Evolutionary conservation across 1,140 invertebrate genomes (phyloP).

Genomic region (Diachasma alloeum): DNA sequence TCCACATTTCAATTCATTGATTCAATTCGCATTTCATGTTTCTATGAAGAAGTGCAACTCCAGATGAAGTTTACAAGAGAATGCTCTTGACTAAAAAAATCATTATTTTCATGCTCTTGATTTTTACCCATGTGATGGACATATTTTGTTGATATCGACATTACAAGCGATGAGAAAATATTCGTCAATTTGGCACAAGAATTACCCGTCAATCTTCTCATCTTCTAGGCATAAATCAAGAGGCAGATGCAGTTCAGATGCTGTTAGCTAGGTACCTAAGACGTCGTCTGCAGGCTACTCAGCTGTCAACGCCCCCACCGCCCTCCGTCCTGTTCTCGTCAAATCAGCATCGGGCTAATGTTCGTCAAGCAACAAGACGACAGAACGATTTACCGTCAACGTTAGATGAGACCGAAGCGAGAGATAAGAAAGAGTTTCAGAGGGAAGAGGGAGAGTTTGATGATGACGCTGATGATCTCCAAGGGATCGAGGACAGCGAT

Average conservation of each 20-base stretch:
- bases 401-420: background rate
- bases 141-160: background rate
- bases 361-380: conserved; percentile 16
- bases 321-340: conserved; percentile 49
- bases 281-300: conserved; percentile 47
- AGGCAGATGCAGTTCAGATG: conserved; percentile 50
- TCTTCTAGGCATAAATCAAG: conserved; percentile 46
- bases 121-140: background rate
- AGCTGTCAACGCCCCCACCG: conserved; percentile 49
- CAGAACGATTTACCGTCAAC: conserved; percentile 13
- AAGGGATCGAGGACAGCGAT: conserved; percentile 51
- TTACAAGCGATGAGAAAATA: conserved; percentile 6
- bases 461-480: conserved; percentile 52
- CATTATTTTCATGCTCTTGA: too few species aligned
- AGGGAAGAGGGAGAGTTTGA: conserved; percentile 50
- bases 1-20: background rate
- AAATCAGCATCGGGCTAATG: conserved; percentile 24
- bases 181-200: conserved; percentile 32
- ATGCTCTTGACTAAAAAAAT: too few species aligned
- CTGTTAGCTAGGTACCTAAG: conserved; percentile 52
- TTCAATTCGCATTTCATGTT: background rate
- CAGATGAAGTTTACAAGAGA: too few species aligned
- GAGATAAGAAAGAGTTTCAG: conserved; percentile 25
- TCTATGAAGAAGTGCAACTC: too few species aligned
- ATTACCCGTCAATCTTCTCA: conserved; percentile 43